Evolutionary conservation across 1,140 invertebrate genomes (phyloP), one percentile per base, ranked within the genome.

Genomic region (Drosophila quadrilineata): DNA sequence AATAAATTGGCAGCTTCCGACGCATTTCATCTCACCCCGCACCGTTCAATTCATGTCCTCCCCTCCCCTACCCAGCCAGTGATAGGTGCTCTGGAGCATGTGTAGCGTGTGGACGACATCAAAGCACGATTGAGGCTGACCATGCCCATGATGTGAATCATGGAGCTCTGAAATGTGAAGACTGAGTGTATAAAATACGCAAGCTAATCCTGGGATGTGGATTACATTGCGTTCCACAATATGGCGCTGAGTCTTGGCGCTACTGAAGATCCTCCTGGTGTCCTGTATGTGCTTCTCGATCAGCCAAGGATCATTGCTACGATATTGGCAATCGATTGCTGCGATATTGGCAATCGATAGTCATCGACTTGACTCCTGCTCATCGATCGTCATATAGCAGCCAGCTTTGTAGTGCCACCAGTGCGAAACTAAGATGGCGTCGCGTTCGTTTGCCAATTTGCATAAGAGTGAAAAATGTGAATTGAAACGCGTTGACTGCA

Each of bases 1-100:
- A 82, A 76, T 70, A 64, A 58, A 76, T 58, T 58, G 46, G 29
- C 45, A 16, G 53, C n/a, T 59, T 35, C 41, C 48, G 43, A 48
- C 28, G 41, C 6, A 10, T n/a, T 17, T 52, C n/a, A n/a, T n/a
- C n/a, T n/a, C n/a, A n/a, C n/a, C n/a, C n/a, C n/a, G n/a, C n/a
- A n/a, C n/a, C n/a, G n/a, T n/a, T n/a, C n/a, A n/a, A n/a, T n/a
- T n/a, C n/a, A n/a, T n/a, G n/a, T n/a, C n/a, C n/a, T n/a, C n/a
- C n/a, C n/a, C n/a, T n/a, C n/a, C n/a, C n/a, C n/a, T n/a, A n/a
- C n/a, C n/a, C n/a, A n/a, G n/a, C n/a, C n/a, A n/a, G n/a, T n/a
- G 16, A 6, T 38, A 19, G 16, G 35, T 38, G 49, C 26, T 48
- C 33, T 40, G 43, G 3, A 46, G 46, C 41, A 58, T 58, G 4